Evolutionary conservation across 2,797 vertebrate genomes (phyloP).

Genomic region (Acanthurus lineatus): DNA sequence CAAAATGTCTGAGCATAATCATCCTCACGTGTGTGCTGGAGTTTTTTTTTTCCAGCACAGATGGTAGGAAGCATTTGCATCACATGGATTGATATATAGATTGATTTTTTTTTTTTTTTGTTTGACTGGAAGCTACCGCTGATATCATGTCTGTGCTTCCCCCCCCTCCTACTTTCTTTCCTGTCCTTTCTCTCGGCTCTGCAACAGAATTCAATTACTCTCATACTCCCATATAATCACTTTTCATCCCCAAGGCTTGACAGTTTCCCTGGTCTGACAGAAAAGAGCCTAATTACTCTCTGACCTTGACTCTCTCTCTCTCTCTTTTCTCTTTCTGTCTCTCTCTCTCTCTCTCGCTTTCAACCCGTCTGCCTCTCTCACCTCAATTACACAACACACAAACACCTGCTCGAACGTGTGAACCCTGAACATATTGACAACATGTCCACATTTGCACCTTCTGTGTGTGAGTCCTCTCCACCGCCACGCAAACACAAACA

Average conservation of each 20-base stretch:
- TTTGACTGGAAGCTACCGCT: slow-evolving; percentile 27
- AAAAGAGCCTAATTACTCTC: slow-evolving; percentile 82
- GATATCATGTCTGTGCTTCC: slow-evolving; percentile 45
- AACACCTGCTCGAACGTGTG: slow-evolving; percentile 50
- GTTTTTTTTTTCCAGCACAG: too few relatives aligned
- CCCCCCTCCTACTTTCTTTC: slow-evolving; percentile 15
- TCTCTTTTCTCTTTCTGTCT: slow-evolving; percentile 24
- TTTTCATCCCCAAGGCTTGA: slow-evolving; percentile 84
- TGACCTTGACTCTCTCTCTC: slow-evolving; percentile 78
- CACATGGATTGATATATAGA: background rate
- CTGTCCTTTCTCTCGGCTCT: slow-evolving; percentile 65
- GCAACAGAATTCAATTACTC: slow-evolving; percentile 82
- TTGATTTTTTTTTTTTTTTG: too few relatives aligned
- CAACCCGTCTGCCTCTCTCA: slow-evolving; percentile 13
- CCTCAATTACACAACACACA: slow-evolving; percentile 2
- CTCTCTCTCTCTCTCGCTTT: slow-evolving; percentile 18
- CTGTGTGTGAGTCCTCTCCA: too few relatives aligned
- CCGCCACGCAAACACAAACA: background rate
- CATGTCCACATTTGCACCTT: slow-evolving; percentile 28
- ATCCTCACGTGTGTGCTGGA: background rate
- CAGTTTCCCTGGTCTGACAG: slow-evolving; percentile 77
- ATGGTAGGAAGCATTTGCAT: background rate
- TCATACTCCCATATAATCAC: slow-evolving; percentile 83
- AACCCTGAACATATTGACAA: slow-evolving; percentile 23
- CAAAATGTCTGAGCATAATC: background rate